phyloP scores from a whole-genome alignment of 1,140 invertebrate genomes.

The Marisa cornuarietis region DNA sequence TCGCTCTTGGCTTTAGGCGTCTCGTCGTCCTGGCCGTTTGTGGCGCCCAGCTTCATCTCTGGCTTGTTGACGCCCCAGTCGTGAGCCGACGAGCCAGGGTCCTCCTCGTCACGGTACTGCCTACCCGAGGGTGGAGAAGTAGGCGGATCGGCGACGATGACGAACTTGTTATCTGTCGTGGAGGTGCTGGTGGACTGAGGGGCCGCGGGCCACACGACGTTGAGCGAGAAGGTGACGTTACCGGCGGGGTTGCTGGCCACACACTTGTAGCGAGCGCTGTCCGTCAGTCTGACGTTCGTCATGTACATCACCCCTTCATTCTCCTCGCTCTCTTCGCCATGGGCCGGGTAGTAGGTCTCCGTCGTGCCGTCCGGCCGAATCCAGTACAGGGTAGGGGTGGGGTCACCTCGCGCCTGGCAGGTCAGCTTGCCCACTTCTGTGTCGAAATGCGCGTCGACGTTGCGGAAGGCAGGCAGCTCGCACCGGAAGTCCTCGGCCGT shows the following conservation, averaged over 20 bases:
- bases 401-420: slow-evolving; percentile 61
- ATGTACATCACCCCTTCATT: slow-evolving; percentile 56
- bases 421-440: slow-evolving; percentile 52
- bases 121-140: slow-evolving; percentile 15
- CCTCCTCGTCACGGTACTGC: slow-evolving; percentile 29
- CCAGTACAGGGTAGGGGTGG: slow-evolving; percentile 62
- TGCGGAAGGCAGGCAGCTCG: slow-evolving; percentile 61
- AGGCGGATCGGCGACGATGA: slow-evolving; percentile 27
- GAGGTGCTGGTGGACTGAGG: neutral
- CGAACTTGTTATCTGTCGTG: slow-evolving; percentile 14
- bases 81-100: slow-evolving; percentile 4
- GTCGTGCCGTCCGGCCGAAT: slow-evolving; percentile 55
- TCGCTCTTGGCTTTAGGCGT: slow-evolving; percentile 6
- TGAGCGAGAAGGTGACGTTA: slow-evolving; percentile 62
- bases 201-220: slow-evolving; percentile 58
- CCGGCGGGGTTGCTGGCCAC: slow-evolving; percentile 63
- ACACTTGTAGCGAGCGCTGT: slow-evolving; percentile 58
- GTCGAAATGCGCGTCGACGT: slow-evolving; percentile 60
- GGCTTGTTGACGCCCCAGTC: slow-evolving; percentile 29
- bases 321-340: slow-evolving; percentile 40
- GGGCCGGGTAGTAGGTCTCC: slow-evolving; percentile 48
- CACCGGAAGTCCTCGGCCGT: slow-evolving; percentile 59
- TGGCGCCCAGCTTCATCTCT: slow-evolving; percentile 24
- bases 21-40: slow-evolving; percentile 4
- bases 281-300: slow-evolving; percentile 40